Evolutionary conservation across 2,888 invertebrate genomes (phyloP).

Genomic region (Pseudococcus longispinus): DNA sequence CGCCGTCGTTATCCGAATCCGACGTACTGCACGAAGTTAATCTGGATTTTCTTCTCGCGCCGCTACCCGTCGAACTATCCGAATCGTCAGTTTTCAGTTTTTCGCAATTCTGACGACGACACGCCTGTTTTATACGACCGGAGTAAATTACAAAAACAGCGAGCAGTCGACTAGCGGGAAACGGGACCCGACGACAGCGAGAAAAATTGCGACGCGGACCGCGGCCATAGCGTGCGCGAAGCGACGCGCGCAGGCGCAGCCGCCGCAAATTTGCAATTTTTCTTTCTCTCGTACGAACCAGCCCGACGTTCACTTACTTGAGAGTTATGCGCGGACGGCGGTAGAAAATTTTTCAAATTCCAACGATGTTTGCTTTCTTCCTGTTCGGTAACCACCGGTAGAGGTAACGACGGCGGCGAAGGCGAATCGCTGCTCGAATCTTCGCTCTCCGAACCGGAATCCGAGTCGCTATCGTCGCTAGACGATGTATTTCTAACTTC

Average conservation of each 20-base stretch:
- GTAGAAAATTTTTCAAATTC: constrained; percentile 60
- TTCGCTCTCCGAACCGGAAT: constrained; percentile 55
- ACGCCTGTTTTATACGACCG: too few species aligned
- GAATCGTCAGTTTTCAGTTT: constrained; percentile 54
- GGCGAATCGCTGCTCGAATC: constrained; percentile 56
- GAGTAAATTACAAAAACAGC: too few species aligned
- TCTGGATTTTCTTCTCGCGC: background rate
- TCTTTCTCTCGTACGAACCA: too few species aligned
- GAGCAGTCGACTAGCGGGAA: too few species aligned
- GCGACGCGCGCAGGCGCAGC: too few species aligned
- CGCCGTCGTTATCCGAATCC: constrained; percentile 50
- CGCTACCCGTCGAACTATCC: constrained; percentile 44
- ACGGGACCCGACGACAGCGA: too few species aligned
- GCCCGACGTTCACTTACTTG: background rate
- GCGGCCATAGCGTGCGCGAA: too few species aligned
- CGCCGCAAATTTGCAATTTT: too few species aligned
- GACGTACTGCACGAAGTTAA: constrained; percentile 44
- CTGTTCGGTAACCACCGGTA: constrained; percentile 20
- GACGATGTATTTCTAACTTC: constrained; percentile 32
- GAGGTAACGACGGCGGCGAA: constrained; percentile 45
- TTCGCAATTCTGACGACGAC: constrained; percentile 36
- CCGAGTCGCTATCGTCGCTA: constrained; percentile 50
- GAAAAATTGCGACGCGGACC: too few species aligned
- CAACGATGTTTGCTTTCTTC: constrained; percentile 58
- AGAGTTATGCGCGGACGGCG: background rate